Evolutionary conservation across 2,113 vertebrate genomes (phyloP).

Genomic region (Corythoichthys intestinalis): DNA sequence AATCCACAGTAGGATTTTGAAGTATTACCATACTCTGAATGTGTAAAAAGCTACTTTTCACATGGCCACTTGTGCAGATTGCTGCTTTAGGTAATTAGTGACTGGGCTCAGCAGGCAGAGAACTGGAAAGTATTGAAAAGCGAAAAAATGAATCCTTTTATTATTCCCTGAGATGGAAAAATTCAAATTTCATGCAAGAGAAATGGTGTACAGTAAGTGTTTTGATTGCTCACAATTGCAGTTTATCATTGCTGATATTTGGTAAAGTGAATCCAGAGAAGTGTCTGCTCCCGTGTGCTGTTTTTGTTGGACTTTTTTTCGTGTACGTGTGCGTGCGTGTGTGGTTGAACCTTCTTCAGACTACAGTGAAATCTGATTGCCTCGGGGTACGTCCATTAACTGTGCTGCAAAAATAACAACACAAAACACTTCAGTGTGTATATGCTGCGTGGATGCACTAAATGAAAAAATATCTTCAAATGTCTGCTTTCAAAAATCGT

Average conservation of each 20-base stretch:
- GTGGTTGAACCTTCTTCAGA: not conserved
- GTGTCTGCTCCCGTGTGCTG: not conserved
- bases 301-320: not conserved
- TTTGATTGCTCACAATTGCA: not conserved
- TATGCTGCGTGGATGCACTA: too few relatives aligned
- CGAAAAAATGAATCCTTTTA: not conserved
- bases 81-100: conserved; percentile 1
- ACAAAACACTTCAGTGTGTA: not conserved
- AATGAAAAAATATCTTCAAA: not conserved
- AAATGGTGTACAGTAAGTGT: not conserved
- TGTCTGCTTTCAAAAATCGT: not conserved
- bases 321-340: not conserved
- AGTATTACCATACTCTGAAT: not conserved
- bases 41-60: not conserved
- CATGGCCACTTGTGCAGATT: not conserved
- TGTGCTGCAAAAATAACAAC: conserved; percentile 12
- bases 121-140: not conserved
- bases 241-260: not conserved
- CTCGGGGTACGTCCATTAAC: conserved; percentile 13
- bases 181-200: conserved; percentile 1
- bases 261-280: not conserved
- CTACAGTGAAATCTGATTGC: not conserved
- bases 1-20: too few relatives aligned
- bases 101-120: not conserved
- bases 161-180: not conserved